phyloP scores from a whole-genome alignment of 2,888 invertebrate species.

The Xanthia togata region DNA sequence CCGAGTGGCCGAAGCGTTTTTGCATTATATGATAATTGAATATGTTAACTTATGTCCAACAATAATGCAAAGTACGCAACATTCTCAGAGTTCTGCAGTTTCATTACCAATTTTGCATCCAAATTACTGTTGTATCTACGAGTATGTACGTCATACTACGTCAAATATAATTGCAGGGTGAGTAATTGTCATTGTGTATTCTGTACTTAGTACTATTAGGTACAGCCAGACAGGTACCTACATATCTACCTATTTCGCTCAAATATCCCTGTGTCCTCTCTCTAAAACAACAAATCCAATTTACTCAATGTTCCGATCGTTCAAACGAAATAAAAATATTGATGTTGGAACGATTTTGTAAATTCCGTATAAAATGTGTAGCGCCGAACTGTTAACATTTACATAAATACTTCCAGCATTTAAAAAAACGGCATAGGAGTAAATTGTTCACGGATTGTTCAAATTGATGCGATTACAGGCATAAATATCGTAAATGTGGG shows the following conservation, averaged over 20 bases:
- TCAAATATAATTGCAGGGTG: constrained; percentile 20
- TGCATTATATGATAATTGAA: constrained; percentile 27
- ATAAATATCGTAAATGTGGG: constrained; percentile 45
- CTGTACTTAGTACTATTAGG: no score
- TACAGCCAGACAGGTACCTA: not conserved
- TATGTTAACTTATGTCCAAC: constrained; percentile 14
- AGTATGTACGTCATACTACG: constrained; percentile 21
- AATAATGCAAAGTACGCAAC: not conserved
- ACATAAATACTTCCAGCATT: constrained; percentile 21
- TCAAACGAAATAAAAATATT: constrained; percentile 13
- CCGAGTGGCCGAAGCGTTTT: constrained; percentile 2
- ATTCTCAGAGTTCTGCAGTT: constrained; percentile 17
- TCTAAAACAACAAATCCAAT: not conserved
- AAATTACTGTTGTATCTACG: constrained; percentile 37
- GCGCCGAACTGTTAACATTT: constrained; percentile 14
- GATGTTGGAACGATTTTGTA: not conserved
- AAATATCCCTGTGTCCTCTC: not conserved
- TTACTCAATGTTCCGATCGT: not conserved
- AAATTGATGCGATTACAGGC: constrained; percentile 38
- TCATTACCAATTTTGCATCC: constrained; percentile 31
- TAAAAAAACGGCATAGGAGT: constrained; percentile 17
- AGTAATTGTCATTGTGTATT: constrained; percentile 11
- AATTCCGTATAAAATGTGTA: constrained; percentile 18
- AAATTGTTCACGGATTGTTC: constrained; percentile 39
- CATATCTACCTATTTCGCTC: not conserved